A percentile compares a stretch with the other conserved stretches of the same genome.
Evolutionary conservation across 2,888 invertebrate genomes (phyloP).

Genomic region (Hypomecis punctinalis): DNA sequence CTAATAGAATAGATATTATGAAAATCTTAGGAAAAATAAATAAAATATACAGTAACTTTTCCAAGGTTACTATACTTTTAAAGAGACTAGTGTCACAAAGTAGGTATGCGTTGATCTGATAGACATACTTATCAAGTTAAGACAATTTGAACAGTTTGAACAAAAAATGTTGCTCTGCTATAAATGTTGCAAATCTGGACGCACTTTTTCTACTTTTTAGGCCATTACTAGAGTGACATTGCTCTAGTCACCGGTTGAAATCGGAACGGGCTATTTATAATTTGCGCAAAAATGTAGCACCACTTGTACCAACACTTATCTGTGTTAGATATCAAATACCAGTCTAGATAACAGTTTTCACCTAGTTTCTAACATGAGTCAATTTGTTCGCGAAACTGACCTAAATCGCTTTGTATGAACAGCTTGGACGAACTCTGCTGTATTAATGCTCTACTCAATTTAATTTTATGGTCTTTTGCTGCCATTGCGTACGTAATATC

Average conservation of each 20-base stretch:
- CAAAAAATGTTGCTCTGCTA: not conserved
- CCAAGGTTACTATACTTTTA: no score
- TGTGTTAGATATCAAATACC: constrained; percentile 41
- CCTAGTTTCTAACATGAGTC: constrained; percentile 29
- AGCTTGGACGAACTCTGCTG: constrained; percentile 14
- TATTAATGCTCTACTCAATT: not conserved
- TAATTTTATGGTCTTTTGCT: not conserved
- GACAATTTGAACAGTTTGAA: no score
- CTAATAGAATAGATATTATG: no score
- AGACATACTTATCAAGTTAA: not conserved
- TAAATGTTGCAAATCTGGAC: constrained; percentile 10
- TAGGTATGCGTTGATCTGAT: not conserved
- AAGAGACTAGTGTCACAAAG: no score
- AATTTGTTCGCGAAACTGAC: constrained; percentile 23
- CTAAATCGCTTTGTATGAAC: constrained; percentile 18
- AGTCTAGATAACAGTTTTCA: constrained; percentile 35
- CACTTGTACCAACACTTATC: constrained; percentile 31
- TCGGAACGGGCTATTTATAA: constrained; percentile 39
- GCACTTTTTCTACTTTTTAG: constrained; percentile 3
- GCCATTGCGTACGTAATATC: not conserved
- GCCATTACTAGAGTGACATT: constrained; percentile 27
- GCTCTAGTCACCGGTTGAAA: constrained; percentile 30
- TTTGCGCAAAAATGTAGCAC: constrained; percentile 36
- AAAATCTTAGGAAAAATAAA: no score
- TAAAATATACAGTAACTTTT: no score